Conservation (phyloP, 2,113 vertebrate species). For the Pygoscelis adeliae region DNA sequence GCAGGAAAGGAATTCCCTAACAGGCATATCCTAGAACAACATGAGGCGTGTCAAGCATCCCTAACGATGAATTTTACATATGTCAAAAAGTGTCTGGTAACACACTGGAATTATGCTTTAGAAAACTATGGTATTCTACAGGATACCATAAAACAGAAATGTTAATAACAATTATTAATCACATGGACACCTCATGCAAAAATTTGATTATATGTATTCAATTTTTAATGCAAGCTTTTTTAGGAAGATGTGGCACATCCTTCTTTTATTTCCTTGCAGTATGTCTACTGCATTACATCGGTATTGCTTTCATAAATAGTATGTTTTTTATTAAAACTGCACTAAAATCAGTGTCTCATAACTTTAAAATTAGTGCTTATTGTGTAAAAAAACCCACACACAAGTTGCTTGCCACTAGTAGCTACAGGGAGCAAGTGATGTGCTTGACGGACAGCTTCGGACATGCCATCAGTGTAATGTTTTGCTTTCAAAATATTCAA, state of each 20-base stretch:
- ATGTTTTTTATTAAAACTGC: background rate
- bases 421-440: background rate
- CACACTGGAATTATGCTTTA: background rate
- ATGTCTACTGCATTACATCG: background rate
- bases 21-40: rapidly evolving
- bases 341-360: background rate
- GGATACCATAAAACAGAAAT: background rate
- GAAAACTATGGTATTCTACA: background rate
- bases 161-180: background rate
- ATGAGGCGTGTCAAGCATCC: rapidly evolving
- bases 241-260: background rate
- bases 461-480: background rate
- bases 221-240: background rate
- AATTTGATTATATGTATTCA: background rate
- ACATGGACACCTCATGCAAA: background rate
- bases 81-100: background rate
- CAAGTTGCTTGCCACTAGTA: background rate
- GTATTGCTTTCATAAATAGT: background rate
- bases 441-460: background rate
- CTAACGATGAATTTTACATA: rapidly evolving
- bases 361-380: background rate
- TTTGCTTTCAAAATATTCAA: background rate
- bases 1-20: background rate
- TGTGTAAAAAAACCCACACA: background rate
- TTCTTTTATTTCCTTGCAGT: background rate